Evolutionary conservation across 2,797 vertebrate genomes (phyloP).

Genomic region (Morus bassanus): DNA sequence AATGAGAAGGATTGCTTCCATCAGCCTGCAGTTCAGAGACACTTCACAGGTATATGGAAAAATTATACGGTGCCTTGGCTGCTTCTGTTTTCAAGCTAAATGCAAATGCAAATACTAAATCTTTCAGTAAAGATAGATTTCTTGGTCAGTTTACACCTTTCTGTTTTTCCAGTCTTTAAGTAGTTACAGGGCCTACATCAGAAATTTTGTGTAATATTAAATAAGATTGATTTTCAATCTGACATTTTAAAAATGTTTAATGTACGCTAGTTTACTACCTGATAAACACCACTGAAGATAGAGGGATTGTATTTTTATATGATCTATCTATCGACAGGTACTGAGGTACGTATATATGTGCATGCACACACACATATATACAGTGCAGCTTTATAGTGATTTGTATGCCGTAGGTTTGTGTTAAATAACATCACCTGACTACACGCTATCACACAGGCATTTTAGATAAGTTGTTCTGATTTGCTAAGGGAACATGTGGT

Average conservation of each 20-base stretch:
- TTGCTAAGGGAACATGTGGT: neutral
- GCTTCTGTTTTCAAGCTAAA: neutral
- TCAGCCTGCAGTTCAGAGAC: neutral
- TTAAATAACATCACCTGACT: neutral
- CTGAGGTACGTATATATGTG: neutral
- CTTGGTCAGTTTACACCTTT: neutral
- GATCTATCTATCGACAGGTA: neutral
- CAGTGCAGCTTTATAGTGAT: neutral
- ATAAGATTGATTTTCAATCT: neutral
- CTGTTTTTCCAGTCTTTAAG: neutral
- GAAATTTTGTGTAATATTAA: neutral
- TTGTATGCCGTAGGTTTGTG: neutral
- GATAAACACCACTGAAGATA: neutral
- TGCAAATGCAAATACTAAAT: neutral
- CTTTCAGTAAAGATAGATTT: neutral
- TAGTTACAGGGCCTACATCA: neutral
- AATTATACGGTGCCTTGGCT: neutral
- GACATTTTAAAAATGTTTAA: neutral
- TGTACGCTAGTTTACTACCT: neutral
- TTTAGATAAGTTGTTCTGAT: neutral
- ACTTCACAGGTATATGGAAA: neutral
- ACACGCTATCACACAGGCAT: rapidly evolving
- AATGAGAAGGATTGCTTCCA: neutral
- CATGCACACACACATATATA: neutral
- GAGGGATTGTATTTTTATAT: neutral